Percentiles rank a stretch among this genome's conserved stretches.
phyloP scores from a whole-genome alignment of 2,113 vertebrate species.

The Tiliqua scincoides region DNA sequence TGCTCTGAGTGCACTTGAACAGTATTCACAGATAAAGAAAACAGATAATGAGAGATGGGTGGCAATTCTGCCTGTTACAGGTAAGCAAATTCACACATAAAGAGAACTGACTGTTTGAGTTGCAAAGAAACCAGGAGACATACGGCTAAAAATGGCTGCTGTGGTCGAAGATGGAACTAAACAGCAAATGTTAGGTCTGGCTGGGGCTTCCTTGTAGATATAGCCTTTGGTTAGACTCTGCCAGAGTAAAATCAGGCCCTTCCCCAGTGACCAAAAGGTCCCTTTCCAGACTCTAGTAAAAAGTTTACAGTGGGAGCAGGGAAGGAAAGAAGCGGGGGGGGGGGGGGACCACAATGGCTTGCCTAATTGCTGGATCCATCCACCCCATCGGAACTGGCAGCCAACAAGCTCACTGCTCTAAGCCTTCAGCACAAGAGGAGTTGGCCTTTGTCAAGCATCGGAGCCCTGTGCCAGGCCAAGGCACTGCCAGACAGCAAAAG shows the following conservation, averaged over 20 bases:
- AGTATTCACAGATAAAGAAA: too few relatives aligned
- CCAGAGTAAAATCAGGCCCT: background rate
- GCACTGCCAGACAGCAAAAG: conserved; percentile 63
- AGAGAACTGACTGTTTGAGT: too few relatives aligned
- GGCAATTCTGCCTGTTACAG: too few relatives aligned
- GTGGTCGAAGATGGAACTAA: background rate
- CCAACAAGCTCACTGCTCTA: conserved; percentile 4
- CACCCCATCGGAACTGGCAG: conserved; percentile 2
- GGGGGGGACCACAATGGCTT: too few relatives aligned
- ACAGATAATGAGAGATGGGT: too few relatives aligned
- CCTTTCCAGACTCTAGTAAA: background rate
- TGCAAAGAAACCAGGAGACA: background rate
- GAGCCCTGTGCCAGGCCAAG: conserved; percentile 53
- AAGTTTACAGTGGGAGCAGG: background rate
- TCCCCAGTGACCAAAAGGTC: background rate
- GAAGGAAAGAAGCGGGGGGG: background rate
- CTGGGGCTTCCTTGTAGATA: background rate
- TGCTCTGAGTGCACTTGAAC: too few relatives aligned
- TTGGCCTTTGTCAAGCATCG: conserved; percentile 54
- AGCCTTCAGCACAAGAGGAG: conserved; percentile 23
- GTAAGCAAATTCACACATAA: too few relatives aligned
- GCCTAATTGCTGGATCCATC: background rate
- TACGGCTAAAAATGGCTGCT: background rate
- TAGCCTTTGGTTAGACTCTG: background rate
- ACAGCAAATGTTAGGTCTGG: background rate